These are phyloP conservation scores for Hystrix cristata DNA, from an alignment of 2,113 vertebrate species.

Conservation along the genomic window DNA sequence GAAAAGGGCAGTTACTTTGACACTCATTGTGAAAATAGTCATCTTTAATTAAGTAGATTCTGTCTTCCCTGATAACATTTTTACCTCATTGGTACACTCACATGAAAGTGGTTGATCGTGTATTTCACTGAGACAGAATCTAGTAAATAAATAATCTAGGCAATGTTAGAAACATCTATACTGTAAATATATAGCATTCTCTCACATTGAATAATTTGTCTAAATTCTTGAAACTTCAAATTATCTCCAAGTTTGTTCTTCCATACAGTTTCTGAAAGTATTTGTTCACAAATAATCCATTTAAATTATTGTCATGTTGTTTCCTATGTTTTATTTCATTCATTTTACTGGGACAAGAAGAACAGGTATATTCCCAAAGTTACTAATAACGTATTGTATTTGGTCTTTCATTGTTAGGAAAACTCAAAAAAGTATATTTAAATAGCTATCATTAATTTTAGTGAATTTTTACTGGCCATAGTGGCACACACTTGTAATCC, in stretches of 20 bases:
- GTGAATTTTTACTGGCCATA: not conserved
- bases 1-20: not conserved
- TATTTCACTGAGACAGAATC: constrained; percentile 36
- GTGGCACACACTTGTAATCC: no score
- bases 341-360: not conserved
- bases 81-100: not conserved
- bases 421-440: not conserved
- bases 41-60: constrained; percentile 12
- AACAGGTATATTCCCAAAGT: not conserved
- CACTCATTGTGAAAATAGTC: not conserved
- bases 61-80: not conserved
- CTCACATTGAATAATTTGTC: not conserved
- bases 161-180: constrained; percentile 2
- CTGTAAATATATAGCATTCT: not conserved
- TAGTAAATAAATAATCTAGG: not conserved
- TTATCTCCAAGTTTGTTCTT: not conserved
- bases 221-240: constrained; percentile 37
- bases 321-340: constrained; percentile 13
- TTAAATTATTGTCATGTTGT: not conserved
- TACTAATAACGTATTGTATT: not conserved
- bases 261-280: not conserved
- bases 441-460: not conserved
- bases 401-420: constrained; percentile 17
- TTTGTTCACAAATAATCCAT: not conserved
- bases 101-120: not conserved